Conservation (phyloP, 2,113 vertebrate species). For the Malaclemys terrapin region DNA sequence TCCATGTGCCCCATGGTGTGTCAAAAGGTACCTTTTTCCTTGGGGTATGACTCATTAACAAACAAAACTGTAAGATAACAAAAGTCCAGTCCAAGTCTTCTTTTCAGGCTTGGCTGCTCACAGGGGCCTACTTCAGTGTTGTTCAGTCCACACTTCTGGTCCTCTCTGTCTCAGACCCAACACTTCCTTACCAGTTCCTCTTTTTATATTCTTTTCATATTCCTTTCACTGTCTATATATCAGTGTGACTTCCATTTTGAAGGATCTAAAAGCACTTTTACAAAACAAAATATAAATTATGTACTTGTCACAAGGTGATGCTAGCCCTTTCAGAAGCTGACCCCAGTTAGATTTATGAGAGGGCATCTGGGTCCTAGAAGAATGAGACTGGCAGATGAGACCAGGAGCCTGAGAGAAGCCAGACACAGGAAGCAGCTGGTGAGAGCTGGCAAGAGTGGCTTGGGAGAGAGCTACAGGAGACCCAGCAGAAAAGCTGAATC, state of each 20-base stretch:
- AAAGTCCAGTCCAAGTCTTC: not conserved
- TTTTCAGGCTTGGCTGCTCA: not conserved
- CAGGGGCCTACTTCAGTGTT: not conserved
- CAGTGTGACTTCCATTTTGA: not conserved
- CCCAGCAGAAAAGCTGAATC: not conserved
- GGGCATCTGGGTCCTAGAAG: not conserved
- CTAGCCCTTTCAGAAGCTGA: not conserved
- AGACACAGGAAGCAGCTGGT: not conserved
- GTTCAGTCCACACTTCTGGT: accelerated
- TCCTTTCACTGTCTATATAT: not conserved
- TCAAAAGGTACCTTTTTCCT: not conserved
- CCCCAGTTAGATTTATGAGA: not conserved
- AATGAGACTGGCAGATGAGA: not conserved
- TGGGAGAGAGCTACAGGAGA: not conserved
- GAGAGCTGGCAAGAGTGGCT: not conserved
- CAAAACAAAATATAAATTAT: not conserved
- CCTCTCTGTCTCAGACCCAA: not conserved
- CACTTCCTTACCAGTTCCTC: not conserved
- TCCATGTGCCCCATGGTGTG: not conserved
- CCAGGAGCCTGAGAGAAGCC: not conserved
- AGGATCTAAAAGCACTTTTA: not conserved
- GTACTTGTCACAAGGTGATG: not conserved
- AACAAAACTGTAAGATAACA: not conserved
- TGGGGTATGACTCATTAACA: not conserved
- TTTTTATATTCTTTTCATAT: not conserved